Evolutionary conservation across 2,888 invertebrate genomes (phyloP), one percentile per base, ranked within the genome.

Genomic region (Diplolepis rosae): DNA sequence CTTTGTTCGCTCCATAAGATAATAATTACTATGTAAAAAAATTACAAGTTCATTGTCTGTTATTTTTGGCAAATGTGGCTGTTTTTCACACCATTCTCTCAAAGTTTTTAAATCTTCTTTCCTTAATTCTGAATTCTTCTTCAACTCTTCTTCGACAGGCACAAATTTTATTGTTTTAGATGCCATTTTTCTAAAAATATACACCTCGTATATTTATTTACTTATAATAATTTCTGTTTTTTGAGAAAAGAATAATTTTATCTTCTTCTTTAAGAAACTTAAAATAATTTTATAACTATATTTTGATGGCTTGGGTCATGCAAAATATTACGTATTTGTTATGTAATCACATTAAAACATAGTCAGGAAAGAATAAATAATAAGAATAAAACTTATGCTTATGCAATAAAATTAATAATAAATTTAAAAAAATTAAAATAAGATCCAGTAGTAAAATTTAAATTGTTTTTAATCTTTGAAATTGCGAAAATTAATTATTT

Each of bases 1-100:
- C 85, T 95, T 95, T 0, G 95, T 90, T 18, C 92, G 90, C 77
- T 94, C 94, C 66, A 93, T 89, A 76, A 93, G 93, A 79, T 91
- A 92, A 70, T 91, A 90, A 86, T 94, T 94, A 83, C 94, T 93
- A 85, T 94, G 93, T 77, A 92, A 91, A 71, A 93, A 93, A 45
- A 94, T 87, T 61, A 93, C 91, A 9, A 93, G 89, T 74, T 93
- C 93, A 66, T 90, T 80, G 71, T 93, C 93, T 83, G 90, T 78
- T 81, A 90, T 90, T 77, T 91, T 85, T 0, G 93, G 92, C 70
- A 94, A 87, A 85, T 94, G 94, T 0, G 93, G 92, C 83, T 94
- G 94, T 15, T 92, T 92, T 7, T 90, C 84, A 32, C 91, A 88
- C 94, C 94, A 95, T 35, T 91, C 90, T 48, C 91, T 81, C n/a